Conservation (phyloP, 2,797 vertebrate genomes). For the Harpagifer antarcticus region DNA sequence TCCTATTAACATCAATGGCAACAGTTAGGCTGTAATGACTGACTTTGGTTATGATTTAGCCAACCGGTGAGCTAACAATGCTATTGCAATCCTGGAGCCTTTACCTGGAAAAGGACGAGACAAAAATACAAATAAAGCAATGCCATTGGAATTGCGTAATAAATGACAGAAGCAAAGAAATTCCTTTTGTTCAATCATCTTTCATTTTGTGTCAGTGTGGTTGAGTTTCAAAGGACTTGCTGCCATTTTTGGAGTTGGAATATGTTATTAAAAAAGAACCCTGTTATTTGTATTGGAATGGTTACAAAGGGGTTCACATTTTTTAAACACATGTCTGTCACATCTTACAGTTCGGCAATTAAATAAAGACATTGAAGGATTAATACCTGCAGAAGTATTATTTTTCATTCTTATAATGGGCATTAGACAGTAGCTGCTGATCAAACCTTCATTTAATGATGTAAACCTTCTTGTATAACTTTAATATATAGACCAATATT, state of each 20-base stretch:
- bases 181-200: constrained; percentile 38
- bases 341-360: constrained; percentile 8
- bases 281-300: constrained; percentile 20
- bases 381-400: background rate
- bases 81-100: background rate
- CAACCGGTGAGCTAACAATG: too few relatives aligned
- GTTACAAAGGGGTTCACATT: constrained; percentile 3
- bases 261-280: constrained; percentile 34
- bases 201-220: constrained; percentile 27
- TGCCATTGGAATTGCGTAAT: constrained; percentile 20
- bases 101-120: background rate
- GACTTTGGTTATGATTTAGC: constrained; percentile 61
- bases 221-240: constrained; percentile 33
- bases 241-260: constrained; percentile 39
- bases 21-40: constrained; percentile 59
- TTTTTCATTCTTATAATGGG: background rate
- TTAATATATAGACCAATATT: background rate
- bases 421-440: background rate
- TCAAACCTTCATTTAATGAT: constrained; percentile 4
- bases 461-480: background rate
- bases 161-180: constrained; percentile 14
- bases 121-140: constrained; percentile 21
- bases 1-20: constrained; percentile 65
- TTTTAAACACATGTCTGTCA: constrained; percentile 11
- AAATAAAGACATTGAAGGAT: constrained; percentile 3